phyloP scores from a whole-genome alignment of 2,888 invertebrate species.

The Epirrhoe alternata region DNA sequence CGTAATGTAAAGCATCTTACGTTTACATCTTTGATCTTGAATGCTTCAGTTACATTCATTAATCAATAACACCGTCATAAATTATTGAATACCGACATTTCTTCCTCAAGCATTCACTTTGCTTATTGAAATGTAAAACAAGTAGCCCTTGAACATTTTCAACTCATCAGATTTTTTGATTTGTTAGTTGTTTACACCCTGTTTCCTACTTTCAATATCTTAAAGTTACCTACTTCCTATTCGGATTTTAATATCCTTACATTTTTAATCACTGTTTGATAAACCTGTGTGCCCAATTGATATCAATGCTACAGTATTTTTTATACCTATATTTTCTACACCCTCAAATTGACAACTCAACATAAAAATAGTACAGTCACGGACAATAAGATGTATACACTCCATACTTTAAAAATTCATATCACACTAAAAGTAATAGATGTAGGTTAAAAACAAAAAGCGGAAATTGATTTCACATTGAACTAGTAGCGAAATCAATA shows the following conservation, averaged over 20 bases:
- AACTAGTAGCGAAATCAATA: too few species aligned
- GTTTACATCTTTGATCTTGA: slow-evolving; percentile 1
- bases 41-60: slow-evolving; percentile 1
- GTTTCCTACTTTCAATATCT: slow-evolving; percentile 14
- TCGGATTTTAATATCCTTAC: neutral
- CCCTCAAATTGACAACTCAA: neutral
- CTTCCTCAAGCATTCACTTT: neutral
- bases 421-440: too few species aligned
- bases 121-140: slow-evolving; percentile 6
- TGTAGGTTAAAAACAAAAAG: too few species aligned
- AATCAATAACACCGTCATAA: slow-evolving; percentile 1
- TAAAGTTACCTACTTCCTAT: neutral
- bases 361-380: neutral
- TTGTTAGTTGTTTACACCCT: slow-evolving; percentile 14
- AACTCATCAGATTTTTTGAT: slow-evolving; percentile 3
- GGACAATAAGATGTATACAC: too few species aligned
- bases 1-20: slow-evolving; percentile 1
- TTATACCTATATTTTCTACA: neutral
- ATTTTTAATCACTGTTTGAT: neutral
- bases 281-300: neutral
- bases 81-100: neutral
- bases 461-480: too few species aligned
- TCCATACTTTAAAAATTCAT: too few species aligned
- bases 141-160: slow-evolving; percentile 15
- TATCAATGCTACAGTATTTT: neutral